Base-by-base conservation (phyloP, 2,797 vertebrate species). In the Sciurus carolinensis region DNA sequence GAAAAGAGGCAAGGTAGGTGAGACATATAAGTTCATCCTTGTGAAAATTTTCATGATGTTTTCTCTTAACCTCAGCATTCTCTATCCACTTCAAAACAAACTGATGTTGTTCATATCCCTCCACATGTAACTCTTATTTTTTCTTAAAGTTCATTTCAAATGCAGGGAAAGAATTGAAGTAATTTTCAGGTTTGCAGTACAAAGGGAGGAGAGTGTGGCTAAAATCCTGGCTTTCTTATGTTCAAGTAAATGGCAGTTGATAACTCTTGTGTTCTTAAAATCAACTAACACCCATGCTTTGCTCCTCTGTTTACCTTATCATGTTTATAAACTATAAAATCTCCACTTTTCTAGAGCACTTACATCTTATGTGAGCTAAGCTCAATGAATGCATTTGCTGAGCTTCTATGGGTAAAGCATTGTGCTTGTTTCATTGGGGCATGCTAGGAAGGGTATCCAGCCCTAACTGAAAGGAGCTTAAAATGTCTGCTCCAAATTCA, bases 1-100 rank as follows among this genome's bases (percentile, higher is more conserved):
- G 99, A 99, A 98, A 44, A 39, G 39, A 39, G 98, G 99, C 71
- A 98, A 99, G 66, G 98, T 99, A 64, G 97, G 99, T 99, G 97
- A 99, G 99, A 99, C 54, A 83, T 76, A 10, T 17, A 8, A 30
- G 11, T 24, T 73, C 50, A 26, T 47, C 33, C 13, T 67, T 67
- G 22, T 7, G 2, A 26, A 59, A 10, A 26, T 59, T 59, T 10
- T 59, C 22, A 2, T 4, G 6, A 44, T 26, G 22, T 24, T 59
- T 26, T 59, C 57, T 59, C 22, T 26, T 9, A 22, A 59, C 57
- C 57, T 59, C 57, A 26, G 20, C 22, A 59, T 26, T 59, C 2
- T 59, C 22, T 26, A 3, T 26, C 22, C 7, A 59, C 57, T 10
- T 59, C 57, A 26, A 59, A 59, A 26, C 57, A 59, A 59, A 59